phyloP scores from a whole-genome alignment of 2,888 invertebrate genomes.

The Dichetophora obliterata region DNA sequence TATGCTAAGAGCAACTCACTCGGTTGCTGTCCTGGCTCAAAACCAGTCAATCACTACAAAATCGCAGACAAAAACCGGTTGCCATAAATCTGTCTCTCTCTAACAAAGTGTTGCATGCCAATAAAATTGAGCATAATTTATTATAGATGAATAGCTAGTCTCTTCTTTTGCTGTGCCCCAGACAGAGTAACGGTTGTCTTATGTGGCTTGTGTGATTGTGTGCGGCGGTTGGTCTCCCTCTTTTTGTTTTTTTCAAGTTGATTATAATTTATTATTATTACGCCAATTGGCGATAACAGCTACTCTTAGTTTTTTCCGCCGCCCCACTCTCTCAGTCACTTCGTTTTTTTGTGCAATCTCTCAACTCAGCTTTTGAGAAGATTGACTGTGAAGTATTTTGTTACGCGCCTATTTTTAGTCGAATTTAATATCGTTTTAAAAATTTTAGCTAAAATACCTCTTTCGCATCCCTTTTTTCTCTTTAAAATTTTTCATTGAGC shows the following conservation, averaged over 20 bases:
- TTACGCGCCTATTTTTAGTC: neutral
- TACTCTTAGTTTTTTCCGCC: neutral
- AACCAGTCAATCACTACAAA: neutral
- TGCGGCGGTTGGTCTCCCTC: neutral
- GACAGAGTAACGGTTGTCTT: neutral
- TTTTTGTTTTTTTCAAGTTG: neutral
- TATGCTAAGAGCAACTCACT: neutral
- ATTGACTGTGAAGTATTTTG: neutral
- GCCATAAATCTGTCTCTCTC: slow-evolving; percentile 19
- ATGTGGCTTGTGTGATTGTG: neutral
- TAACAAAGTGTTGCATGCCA: neutral
- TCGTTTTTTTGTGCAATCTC: neutral
- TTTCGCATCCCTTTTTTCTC: neutral
- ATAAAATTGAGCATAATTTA: too few species aligned
- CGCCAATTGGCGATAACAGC: neutral
- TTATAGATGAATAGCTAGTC: too few species aligned
- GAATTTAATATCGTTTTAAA: neutral
- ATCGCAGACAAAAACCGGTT: slow-evolving; percentile 19
- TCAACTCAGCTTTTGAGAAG: too few species aligned
- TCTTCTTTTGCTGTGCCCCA: too few species aligned
- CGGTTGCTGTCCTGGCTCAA: slow-evolving; percentile 23
- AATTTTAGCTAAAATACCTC: neutral
- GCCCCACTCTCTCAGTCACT: neutral
- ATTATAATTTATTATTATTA: slow-evolving; percentile 13
- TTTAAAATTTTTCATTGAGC: neutral